Evolutionary conservation across 2,888 invertebrate genomes (phyloP), one percentile per base, ranked within the genome.

Genomic region (Tiliacea citrago): DNA sequence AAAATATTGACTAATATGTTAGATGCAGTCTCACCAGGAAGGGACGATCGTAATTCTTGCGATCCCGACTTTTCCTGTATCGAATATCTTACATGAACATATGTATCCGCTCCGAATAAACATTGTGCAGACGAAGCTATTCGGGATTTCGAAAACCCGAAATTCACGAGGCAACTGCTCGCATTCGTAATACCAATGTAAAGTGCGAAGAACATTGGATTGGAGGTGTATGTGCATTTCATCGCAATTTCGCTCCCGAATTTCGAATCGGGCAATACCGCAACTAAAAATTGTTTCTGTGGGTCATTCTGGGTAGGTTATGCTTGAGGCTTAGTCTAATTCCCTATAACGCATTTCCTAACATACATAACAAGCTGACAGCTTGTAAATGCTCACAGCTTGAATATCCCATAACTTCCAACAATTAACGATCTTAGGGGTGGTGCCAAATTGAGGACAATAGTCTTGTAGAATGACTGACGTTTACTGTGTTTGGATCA

Each of bases 11-110:
- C 49, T 42, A 76, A 70, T 79, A 73, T 51, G 78, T 81, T 71
- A 66, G 77, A 77, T 82, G 79, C 85, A 86, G 75, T 78, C 79
- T 74, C 77, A 70, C 67, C 81, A 81, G 84, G 80, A 88, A 87
- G 82, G 69, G 75, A 79, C 76, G 81, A 67, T 82, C 82, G 76
- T 86, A 86, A 86, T 86, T 89, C 88, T 86, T 87, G 86, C 86
- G 81, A 88, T 84, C 71, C 83, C 77, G 83, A 79, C 78, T 86
- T 88, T 85, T 82, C 85, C 83, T 77, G 86, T 84, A 89, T 91
- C 86, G 83, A 88, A 89, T 89, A 85, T 88, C 88, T 89, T 87
- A 86, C 86, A 89, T 88, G 68, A 76, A 83, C 78, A 63, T 75
- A 67, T 53, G 65, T 83, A 84, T 86, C 81, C 83, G 73, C 57